A percentile compares a stretch with the other conserved stretches of the same genome.
phyloP scores from a whole-genome alignment of 2,888 invertebrate species.

The Cataglyphis livida region DNA sequence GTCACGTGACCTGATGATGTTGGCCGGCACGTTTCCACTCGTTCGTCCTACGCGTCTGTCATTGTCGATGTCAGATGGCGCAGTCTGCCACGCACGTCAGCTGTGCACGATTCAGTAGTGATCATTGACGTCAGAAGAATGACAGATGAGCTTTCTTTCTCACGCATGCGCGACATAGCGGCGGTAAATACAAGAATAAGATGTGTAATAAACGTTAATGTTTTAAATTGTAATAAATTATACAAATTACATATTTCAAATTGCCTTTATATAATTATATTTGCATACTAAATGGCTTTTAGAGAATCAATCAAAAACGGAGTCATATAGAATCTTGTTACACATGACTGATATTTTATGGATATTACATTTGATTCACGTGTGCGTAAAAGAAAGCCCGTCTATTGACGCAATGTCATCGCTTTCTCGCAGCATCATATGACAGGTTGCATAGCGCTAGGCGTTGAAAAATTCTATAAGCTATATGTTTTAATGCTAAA shows the following conservation, averaged over 20 bases:
- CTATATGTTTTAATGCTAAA: not conserved
- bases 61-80: not conserved
- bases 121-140: not conserved
- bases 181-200: not conserved
- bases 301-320: too few relatives aligned
- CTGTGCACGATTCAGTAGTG: not conserved
- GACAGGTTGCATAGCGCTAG: not conserved
- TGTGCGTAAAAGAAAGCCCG: not conserved
- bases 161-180: not conserved
- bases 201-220: not conserved
- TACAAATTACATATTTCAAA: not conserved
- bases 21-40: conserved; percentile 74
- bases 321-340: not conserved
- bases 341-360: not conserved
- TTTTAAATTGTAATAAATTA: not conserved
- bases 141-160: not conserved
- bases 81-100: not conserved
- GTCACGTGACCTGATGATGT: conserved; percentile 85
- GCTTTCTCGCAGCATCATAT: not conserved
- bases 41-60: not conserved
- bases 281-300: not conserved
- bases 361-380: not conserved
- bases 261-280: not conserved
- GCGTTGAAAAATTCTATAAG: not conserved
- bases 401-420: not conserved